Evolutionary conservation across 2,888 invertebrate genomes (phyloP), one percentile per base, ranked within the genome.

Genomic region (Ectemnius lituratus): DNA sequence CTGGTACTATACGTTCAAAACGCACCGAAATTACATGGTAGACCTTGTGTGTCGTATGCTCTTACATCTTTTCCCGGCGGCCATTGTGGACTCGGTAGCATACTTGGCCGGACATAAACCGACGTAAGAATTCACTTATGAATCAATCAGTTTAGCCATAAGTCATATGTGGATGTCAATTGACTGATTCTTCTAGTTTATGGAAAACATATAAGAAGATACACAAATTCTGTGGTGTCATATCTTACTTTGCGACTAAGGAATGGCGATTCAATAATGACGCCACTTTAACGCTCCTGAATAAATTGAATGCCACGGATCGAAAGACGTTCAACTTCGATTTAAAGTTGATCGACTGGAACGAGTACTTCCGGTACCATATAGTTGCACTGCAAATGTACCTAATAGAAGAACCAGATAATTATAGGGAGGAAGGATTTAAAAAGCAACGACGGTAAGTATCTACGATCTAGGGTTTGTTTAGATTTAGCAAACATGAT

Each of bases 221-320:
- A 69, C 94, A 95, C 89, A 94, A 94, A 80, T 93, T 96, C 64
- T 93, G 94, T 65, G 92, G 92, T 52, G 94, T 94, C 0, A 92
- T 97, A 69, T 93, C 95, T 77, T 97, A 95, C 90, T 97, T 97
- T 91, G 94, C 95, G 2, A 94, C 93, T 11, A 93, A 94, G 76
- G 94, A 96, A 79, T 97, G 97, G 97, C 91, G 91, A 59, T 96
- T 96, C 86, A 90, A 91, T 0, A 94, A 94, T 78, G 90, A 91
- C 8, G 94, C 94, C 67, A 93, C 94, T 0, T 85, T 92, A 16
- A 90, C 87, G 1, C 92, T 97, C 82, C 94, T 94, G 93, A 88
- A 91, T 0, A 92, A 92, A 0, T 86, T 96, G 62, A 92, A 92
- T 0, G 89, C 91, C 0, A 88, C 89, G 0, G 96, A 95, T 86